Percentiles rank a stretch among this genome's conserved stretches.
Evolutionary conservation across 1,140 invertebrate species (phyloP).

Genomic region (Bombyx mori): DNA sequence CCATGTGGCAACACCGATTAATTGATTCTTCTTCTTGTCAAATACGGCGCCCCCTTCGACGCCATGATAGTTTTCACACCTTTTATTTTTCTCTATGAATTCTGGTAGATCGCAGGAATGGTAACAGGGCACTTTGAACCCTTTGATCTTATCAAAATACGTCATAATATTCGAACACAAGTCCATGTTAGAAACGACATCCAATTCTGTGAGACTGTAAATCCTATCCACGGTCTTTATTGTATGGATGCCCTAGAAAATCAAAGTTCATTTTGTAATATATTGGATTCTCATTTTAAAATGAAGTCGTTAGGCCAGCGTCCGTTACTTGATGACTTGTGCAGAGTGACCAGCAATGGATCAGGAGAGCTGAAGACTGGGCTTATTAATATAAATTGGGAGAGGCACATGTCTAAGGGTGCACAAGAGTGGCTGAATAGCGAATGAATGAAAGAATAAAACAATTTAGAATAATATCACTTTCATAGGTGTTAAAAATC

Average conservation of each 20-base stretch:
- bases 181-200: slow-evolving; percentile 24
- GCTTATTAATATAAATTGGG: no score
- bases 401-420: no score
- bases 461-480: no score
- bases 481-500: no score
- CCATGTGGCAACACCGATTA: slow-evolving; percentile 44
- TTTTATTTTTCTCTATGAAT: slow-evolving; percentile 9
- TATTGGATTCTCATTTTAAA: no score
- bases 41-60: slow-evolving; percentile 33
- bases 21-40: slow-evolving; percentile 21
- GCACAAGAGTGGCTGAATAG: no score
- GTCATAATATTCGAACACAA: slow-evolving; percentile 29
- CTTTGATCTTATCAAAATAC: slow-evolving; percentile 13
- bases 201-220: slow-evolving; percentile 21
- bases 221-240: slow-evolving; percentile 11
- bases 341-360: no score
- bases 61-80: slow-evolving; percentile 28
- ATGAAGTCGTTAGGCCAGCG: no score
- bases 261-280: no score
- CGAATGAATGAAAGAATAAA: no score
- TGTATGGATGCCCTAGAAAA: slow-evolving; percentile 18
- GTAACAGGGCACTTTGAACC: slow-evolving; percentile 38
- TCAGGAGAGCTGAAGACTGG: no score
- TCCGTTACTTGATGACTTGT: no score
- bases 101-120: slow-evolving; percentile 30